phyloP scores from a whole-genome alignment of 2,113 vertebrate species.

The Cyprinus carpio region DNA sequence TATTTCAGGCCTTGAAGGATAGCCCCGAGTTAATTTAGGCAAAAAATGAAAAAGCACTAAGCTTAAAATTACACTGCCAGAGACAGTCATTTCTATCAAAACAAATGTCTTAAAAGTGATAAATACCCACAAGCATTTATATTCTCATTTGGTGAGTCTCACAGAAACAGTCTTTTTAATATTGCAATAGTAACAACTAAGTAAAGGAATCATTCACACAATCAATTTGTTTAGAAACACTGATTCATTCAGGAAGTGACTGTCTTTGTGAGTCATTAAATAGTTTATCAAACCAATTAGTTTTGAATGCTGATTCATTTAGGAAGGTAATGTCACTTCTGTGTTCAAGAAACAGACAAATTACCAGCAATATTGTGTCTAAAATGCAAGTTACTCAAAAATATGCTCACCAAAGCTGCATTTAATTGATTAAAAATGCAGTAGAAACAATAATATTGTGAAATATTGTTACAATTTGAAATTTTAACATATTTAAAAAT shows the following conservation, averaged over 20 bases:
- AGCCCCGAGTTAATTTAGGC: constrained; percentile 15
- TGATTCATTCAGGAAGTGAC: background rate
- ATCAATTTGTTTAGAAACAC: background rate
- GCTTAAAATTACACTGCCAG: constrained; percentile 4
- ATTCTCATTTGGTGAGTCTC: background rate
- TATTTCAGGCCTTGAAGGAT: constrained; percentile 22
- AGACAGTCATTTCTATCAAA: background rate
- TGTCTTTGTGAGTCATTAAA: background rate
- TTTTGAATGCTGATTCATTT: background rate
- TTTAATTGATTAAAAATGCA: background rate
- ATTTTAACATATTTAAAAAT: too few species aligned
- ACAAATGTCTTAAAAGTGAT: constrained; percentile 8
- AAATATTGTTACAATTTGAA: background rate
- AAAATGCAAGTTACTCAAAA: background rate
- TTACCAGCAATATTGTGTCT: background rate
- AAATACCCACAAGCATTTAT: background rate
- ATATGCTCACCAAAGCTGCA: background rate
- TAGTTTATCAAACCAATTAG: background rate
- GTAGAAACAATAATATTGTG: background rate
- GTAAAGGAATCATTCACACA: background rate
- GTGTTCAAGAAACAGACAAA: background rate
- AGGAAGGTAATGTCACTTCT: background rate
- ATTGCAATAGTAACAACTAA: background rate
- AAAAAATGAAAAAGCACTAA: background rate
- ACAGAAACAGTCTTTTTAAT: background rate